Percentiles rank a stretch among this genome's conserved stretches.
phyloP scores from a whole-genome alignment of 1,140 invertebrate genomes.

The Rhynchophorus ferrugineus region DNA sequence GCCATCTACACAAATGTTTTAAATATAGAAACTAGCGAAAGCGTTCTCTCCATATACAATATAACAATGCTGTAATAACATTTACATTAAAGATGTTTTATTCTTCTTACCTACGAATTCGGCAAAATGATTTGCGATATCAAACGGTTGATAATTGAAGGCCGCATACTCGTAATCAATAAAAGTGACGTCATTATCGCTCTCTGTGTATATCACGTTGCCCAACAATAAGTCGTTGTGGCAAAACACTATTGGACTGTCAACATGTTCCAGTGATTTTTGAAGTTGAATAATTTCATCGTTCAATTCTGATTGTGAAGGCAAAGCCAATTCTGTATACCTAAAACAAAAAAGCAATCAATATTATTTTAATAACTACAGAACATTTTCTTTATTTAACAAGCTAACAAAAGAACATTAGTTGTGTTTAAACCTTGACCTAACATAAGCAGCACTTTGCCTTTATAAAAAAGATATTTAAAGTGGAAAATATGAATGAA shows the following conservation, averaged over 20 bases:
- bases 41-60: too few relatives aligned
- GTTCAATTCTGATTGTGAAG: conserved; percentile 51
- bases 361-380: too few relatives aligned
- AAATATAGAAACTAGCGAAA: too few relatives aligned
- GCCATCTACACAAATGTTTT: too few relatives aligned
- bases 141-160: conserved; percentile 91
- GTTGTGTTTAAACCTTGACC: too few relatives aligned
- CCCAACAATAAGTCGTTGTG: conserved; percentile 96
- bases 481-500: too few relatives aligned
- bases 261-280: conserved; percentile 52
- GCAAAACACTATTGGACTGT: conserved; percentile 85
- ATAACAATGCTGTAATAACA: too few relatives aligned
- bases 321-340: conserved; percentile 48
- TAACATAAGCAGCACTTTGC: too few relatives aligned
- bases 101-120: conserved; percentile 82
- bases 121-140: conserved; percentile 97
- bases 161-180: conserved; percentile 97
- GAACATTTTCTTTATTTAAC: too few relatives aligned
- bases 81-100: too few relatives aligned
- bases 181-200: conserved; percentile 70
- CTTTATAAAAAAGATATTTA: too few relatives aligned
- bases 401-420: too few relatives aligned
- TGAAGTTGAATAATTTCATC: conserved; percentile 64
- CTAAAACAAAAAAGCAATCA: conserved; percentile 13
- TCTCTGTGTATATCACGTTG: conserved; percentile 82